Percentiles rank a stretch among this genome's conserved stretches.
Evolutionary conservation across 2,888 invertebrate species (phyloP).

Genomic region (Odontomyia ornata): DNA sequence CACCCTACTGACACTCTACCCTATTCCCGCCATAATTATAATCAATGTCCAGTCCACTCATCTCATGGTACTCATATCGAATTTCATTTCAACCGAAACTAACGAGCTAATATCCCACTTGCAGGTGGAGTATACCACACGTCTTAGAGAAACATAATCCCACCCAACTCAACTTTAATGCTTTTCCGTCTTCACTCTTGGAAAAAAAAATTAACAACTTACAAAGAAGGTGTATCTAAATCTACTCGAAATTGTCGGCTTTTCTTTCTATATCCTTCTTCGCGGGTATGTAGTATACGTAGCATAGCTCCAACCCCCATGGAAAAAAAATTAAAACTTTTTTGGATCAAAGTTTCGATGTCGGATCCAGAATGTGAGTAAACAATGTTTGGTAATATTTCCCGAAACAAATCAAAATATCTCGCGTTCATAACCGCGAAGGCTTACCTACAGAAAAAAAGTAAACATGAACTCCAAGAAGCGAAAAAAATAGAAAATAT

Average conservation of each 20-base stretch:
- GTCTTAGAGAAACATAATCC: neutral
- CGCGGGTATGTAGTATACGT: neutral
- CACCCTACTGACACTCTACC: too few relatives aligned
- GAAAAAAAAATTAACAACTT: neutral
- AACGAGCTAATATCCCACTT: constrained; percentile 36
- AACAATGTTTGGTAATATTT: neutral
- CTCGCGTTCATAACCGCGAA: neutral
- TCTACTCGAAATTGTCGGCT: neutral
- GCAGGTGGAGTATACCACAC: constrained; percentile 34
- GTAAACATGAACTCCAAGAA: too few relatives aligned
- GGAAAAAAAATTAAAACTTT: too few relatives aligned
- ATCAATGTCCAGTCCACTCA: too few relatives aligned
- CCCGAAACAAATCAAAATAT: constrained; percentile 2
- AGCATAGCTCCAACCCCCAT: too few relatives aligned
- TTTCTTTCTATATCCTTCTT: neutral
- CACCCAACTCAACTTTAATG: neutral
- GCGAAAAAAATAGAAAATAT: neutral
- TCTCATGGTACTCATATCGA: neutral
- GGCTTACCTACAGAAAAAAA: neutral
- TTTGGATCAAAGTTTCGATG: too few relatives aligned
- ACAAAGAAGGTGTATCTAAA: neutral
- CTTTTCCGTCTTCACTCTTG: too few relatives aligned
- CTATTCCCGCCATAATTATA: too few relatives aligned
- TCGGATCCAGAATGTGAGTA: neutral
- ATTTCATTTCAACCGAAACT: constrained; percentile 39